Conservation (phyloP, 2,888 invertebrate species). For the Tineola bisselliella region DNA sequence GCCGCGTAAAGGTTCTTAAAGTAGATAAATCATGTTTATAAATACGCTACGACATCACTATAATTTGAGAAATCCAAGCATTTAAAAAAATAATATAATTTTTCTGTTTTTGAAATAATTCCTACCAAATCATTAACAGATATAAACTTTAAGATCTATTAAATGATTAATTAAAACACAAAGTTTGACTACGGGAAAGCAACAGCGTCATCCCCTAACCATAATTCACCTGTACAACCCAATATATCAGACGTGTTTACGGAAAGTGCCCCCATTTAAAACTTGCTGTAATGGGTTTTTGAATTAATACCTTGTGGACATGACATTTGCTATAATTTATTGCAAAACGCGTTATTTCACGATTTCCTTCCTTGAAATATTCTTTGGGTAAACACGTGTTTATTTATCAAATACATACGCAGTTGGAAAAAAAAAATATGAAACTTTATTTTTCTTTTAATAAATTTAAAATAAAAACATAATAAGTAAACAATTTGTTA, state of each 20-base stretch:
- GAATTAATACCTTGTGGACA: conserved; percentile 44
- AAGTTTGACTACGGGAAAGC: neutral
- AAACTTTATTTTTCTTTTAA: no score
- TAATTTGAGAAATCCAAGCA: no score
- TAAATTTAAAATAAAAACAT: no score
- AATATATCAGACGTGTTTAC: conserved; percentile 41
- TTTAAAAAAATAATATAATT: no score
- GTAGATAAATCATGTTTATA: no score
- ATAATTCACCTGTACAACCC: conserved; percentile 15
- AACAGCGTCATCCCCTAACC: neutral
- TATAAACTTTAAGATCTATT: neutral
- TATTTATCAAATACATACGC: no score
- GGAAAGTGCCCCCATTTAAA: conserved; percentile 40
- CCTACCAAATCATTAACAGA: neutral
- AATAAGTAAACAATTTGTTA: no score
- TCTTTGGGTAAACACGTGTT: neutral
- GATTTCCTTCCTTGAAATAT: conserved; percentile 19
- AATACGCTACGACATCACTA: no score
- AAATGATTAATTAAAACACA: neutral
- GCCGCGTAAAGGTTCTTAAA: no score
- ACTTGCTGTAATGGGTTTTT: conserved; percentile 48
- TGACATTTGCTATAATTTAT: conserved; percentile 42
- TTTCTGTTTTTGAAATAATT: neutral
- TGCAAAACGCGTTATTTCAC: conserved; percentile 26
- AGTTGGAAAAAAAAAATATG: no score